Percentiles rank a stretch among this genome's conserved stretches.
phyloP scores from a whole-genome alignment of 2,113 vertebrate species.

The Todiramphus saurophagus region DNA sequence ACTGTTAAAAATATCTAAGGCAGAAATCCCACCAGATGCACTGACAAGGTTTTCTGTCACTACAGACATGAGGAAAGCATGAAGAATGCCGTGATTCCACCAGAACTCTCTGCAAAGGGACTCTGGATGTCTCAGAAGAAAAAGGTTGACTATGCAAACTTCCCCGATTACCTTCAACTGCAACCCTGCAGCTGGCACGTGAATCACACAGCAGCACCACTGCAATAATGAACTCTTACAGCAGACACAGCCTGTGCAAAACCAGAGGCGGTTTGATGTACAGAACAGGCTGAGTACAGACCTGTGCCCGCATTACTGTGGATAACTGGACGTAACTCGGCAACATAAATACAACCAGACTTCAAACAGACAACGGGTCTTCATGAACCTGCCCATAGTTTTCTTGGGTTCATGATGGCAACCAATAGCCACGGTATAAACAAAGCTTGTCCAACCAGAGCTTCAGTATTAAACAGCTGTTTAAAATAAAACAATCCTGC shows the following conservation, averaged over 20 bases:
- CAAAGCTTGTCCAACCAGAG: neutral
- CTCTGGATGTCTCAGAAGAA: neutral
- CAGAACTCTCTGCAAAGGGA: neutral
- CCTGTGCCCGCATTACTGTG: neutral
- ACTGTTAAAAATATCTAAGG: neutral
- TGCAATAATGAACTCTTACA: too few relatives aligned
- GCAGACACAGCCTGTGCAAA: fast-evolving
- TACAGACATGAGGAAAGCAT: neutral
- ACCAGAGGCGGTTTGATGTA: fast-evolving
- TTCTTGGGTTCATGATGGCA: neutral
- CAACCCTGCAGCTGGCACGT: neutral
- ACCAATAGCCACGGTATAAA: fast-evolving
- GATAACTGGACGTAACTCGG: neutral
- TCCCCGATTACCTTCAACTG: fast-evolving
- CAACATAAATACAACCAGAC: neutral
- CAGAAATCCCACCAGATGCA: neutral
- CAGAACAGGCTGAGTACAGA: neutral
- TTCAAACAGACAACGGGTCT: neutral
- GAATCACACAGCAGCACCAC: neutral
- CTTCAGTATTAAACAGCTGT: neutral
- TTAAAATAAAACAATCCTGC: neutral
- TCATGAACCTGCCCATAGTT: neutral
- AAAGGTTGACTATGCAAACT: neutral
- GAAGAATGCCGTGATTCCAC: neutral
- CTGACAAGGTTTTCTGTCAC: neutral